Base-by-base conservation (phyloP, 2,113 vertebrate species). In the Saccopteryx leptura region DNA sequence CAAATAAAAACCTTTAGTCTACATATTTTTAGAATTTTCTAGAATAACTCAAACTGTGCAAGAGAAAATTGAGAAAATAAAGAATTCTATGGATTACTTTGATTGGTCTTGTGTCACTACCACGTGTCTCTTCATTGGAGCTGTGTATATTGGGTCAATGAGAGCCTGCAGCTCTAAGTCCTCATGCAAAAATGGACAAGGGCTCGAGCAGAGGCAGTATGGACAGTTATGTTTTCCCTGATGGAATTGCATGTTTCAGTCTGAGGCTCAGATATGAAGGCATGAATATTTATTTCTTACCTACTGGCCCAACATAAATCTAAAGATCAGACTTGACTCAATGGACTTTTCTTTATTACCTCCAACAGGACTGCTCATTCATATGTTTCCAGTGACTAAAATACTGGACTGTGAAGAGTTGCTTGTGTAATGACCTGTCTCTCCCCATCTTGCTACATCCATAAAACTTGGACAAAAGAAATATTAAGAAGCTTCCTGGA, bases 401-500 rank as follows among this genome's bases (percentile, higher is more conserved):
- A 28, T 9, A 26, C 12, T 58, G 69, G 66, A 54, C 68, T 65
- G 9, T 14, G 21, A 68, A 95, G 78, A 86, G 24, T 19, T 33
- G 48, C 31, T 83, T 82, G 76, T 39, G 60, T 3, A 9, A 39
- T 9, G 46, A 63, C 13, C 23, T 5, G 54, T 72, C 24, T 21
- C 10, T 4, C 12, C 4, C 0, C 61, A 18, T 65, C 79, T 61
- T 89, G 39, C n/a, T 82, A 18, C 9, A 75, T 50, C 54, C 33
- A 26, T 33, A 87, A 90, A 66, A 60, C 23, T 14, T 48, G 31
- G 54, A 52, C 61, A 63, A 14, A 14, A 80, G 50, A 90, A 78
- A 68, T 92, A 78, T 23, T 56, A 52, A 60, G 75, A 58, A 58
- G 75, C 74, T 82, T 78, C 91, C 76, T 90, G 68, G 78, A 90